Evolutionary conservation across 2,888 invertebrate genomes (phyloP).

Genomic region (Erebia palarica): DNA sequence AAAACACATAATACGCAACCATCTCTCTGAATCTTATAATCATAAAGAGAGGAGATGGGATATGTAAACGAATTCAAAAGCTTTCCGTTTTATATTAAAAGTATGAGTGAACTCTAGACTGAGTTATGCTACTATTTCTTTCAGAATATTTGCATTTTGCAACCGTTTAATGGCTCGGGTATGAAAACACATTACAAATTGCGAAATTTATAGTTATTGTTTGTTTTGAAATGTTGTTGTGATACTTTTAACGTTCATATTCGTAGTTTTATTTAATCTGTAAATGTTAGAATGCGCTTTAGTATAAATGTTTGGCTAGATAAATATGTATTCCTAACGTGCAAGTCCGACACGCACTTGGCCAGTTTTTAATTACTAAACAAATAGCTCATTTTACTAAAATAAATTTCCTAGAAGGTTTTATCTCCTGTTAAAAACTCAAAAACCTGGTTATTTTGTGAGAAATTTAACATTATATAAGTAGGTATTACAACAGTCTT

Average conservation of each 20-base stretch:
- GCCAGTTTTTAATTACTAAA: too few species aligned
- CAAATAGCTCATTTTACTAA: too few species aligned
- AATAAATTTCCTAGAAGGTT: too few species aligned
- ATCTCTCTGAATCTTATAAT: background rate
- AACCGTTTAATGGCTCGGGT: conserved; percentile 16
- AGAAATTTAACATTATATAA: too few species aligned
- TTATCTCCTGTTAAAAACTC: too few species aligned
- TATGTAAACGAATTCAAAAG: conserved; percentile 7
- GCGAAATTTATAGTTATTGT: conserved; percentile 12
- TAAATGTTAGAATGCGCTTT: background rate
- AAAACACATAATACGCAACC: too few species aligned
- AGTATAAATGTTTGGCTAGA: too few species aligned
- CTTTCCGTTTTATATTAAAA: conserved; percentile 1
- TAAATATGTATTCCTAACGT: too few species aligned
- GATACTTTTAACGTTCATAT: background rate
- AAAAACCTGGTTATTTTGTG: too few species aligned
- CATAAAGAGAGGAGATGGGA: background rate
- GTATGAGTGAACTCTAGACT: conserved; percentile 1
- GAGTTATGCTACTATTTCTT: conserved; percentile 8
- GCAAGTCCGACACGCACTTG: too few species aligned
- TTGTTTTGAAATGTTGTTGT: conserved; percentile 11
- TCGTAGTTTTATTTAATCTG: background rate
- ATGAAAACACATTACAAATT: conserved; percentile 19
- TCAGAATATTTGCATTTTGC: conserved; percentile 16
- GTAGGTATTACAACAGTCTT: too few species aligned